Base-by-base conservation (phyloP, 2,888 invertebrate genomes). In the Pandemis corylana region DNA sequence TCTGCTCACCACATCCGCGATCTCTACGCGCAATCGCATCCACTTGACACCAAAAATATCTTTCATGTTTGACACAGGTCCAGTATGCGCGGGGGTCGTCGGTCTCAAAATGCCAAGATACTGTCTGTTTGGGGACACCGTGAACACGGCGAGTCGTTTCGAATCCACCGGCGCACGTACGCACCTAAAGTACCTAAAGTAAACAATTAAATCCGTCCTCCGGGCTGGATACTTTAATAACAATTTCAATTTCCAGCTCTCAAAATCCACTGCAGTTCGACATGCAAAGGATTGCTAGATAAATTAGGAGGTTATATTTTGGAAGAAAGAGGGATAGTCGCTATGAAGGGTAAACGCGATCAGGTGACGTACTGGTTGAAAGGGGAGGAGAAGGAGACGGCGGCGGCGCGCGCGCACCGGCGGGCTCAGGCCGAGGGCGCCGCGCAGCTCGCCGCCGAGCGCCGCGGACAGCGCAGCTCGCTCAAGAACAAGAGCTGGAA, bases 101-200 rank as follows among this genome's bases (percentile, higher is more conserved):
- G 98, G 98, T 0, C 91, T 97, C 6, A 98, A 98, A 92, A 98
- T 98, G 98, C 98, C 98, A 0, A 95, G 98, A 64, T 98, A 98
- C 85, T 98, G 98, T 84, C 93, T 98, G 4, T 98, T 98, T 84
- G 98, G 98, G 0, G 98, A 98, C 85, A 98, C 98, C 0, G 98
- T 98, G 0, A 98, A 98, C 85, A 98, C 98, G 0, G 97, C 98
- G 0, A 97, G 97, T 75, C 95, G 98, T 28, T 97, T 98, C 95
- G 98, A 98, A 90, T 98, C 98, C 0, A 97, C 97, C 0, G 98
- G 98, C 77, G 94, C 95, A 76, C 96, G 97, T 97, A 89, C 95
- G 96, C 93, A 77, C 36, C 53, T 56, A 46, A 20, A 12, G 5
- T 12, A 44, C 44, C 9, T 44, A 44, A 53, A 42, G 13, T 59